Conservation (phyloP, 2,113 vertebrate genomes). For the Chloebia gouldiae region DNA sequence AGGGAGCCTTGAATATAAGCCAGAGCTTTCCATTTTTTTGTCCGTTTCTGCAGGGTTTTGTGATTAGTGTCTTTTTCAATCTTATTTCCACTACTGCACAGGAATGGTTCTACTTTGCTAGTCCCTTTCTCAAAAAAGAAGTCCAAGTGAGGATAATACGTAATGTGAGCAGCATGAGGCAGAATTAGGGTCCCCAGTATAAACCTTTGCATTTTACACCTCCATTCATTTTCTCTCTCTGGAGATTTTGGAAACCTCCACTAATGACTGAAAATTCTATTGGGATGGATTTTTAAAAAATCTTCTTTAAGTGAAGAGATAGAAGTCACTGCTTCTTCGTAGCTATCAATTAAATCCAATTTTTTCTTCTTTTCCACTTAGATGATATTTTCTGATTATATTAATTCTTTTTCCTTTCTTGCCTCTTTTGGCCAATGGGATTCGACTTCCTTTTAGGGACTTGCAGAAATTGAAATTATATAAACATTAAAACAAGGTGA, state of each 20-base stretch:
- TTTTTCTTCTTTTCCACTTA: neutral
- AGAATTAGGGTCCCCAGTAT: neutral
- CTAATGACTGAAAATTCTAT: constrained; percentile 5
- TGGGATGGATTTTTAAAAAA: neutral
- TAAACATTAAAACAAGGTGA: neutral
- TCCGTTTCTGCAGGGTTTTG: neutral
- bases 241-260: neutral
- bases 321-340: neutral
- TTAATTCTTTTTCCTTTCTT: neutral
- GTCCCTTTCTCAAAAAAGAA: neutral
- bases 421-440: neutral
- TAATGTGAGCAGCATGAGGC: neutral
- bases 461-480: neutral
- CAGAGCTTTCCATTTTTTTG: neutral
- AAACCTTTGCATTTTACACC: neutral
- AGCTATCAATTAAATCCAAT: constrained; percentile 6
- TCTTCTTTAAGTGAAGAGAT: neutral
- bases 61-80: neutral
- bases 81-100: neutral
- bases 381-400: neutral
- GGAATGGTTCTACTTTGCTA: neutral
- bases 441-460: neutral
- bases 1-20: neutral
- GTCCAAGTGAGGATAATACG: neutral
- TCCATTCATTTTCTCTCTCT: neutral